These are phyloP conservation scores for Prionace glauca DNA, from an alignment of 2,797 vertebrate genomes.

Conservation along the genomic window DNA sequence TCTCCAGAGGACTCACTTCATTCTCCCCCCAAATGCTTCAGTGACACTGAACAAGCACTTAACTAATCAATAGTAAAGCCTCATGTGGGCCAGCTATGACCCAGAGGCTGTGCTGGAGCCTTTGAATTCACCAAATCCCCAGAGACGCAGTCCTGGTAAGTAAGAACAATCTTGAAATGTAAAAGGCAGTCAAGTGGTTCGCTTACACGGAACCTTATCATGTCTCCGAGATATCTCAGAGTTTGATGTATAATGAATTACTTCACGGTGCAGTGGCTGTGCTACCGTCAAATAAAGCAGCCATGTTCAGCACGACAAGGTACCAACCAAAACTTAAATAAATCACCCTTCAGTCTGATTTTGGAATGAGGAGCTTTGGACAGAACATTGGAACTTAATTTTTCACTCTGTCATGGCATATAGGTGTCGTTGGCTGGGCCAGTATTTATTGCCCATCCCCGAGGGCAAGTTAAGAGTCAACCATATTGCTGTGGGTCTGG, in stretches of 20 bases:
- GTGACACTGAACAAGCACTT: constrained; percentile 29
- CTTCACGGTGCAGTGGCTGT: background rate
- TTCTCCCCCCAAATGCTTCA: background rate
- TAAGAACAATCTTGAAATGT: constrained; percentile 5
- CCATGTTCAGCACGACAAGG: background rate
- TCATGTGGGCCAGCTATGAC: background rate
- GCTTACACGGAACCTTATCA: background rate
- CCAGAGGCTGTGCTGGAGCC: constrained; percentile 12
- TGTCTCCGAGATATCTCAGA: background rate
- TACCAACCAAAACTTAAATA: background rate
- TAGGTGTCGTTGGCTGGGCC: no score
- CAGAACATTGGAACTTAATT: background rate
- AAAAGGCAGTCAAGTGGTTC: background rate
- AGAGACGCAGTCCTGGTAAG: background rate
- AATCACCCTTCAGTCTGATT: background rate
- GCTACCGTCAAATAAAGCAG: background rate
- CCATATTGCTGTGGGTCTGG: no score
- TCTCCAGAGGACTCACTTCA: constrained; percentile 6
- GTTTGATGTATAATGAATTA: background rate
- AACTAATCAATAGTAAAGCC: constrained; percentile 6
- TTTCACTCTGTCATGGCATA: background rate
- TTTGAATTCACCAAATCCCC: background rate
- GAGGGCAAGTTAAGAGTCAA: no score
- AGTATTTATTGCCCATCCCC: no score
- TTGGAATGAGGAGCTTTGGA: background rate